Evolutionary conservation across 37 sponge, comb jelly and placozoan genomes (phyloP), one percentile per base, ranked within the genome.

Genomic region (Bolinopsis microptera): DNA sequence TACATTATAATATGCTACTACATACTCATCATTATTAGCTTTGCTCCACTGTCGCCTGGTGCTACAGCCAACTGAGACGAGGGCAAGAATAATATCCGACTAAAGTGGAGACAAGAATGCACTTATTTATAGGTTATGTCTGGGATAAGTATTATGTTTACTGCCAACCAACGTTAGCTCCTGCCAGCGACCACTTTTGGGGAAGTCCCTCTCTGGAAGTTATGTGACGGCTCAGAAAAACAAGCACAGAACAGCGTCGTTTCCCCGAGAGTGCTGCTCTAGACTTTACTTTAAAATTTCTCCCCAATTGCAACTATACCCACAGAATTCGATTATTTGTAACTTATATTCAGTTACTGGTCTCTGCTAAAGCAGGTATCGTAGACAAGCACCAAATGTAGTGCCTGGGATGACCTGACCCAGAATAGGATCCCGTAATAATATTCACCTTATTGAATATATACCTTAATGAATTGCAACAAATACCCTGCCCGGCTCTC

Each of bases 401-500:
- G 74, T 70, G 74, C 74, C 74, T 28, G 28, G 74, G 24, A 70
- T 70, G 28, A 22, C 25, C 28, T 70, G 74, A 22, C 3, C 28
- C 74, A 70, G 3, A 70, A 8, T n/a, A 70, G 3, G 21, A 8
- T 13, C 61, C 13, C 61, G 9, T 48, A 48, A 48, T 70, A 70
- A n/a, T 28, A 70, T 70, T 26, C 74, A 28, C 74, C 25, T 70
- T 70, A 70, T 70, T 70, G 28, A 70, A 70, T 70, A 70, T 48
- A 48, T 48, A 70, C 28, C 21, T 70, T 70, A 70, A 70, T 70
- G 74, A 70, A 70, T 70, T 70, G 74, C 74, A 24, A 70, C 74
- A 70, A 70, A 8, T 22, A 70, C 25, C 30, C 74, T 26, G 74
- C 28, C 28, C 28, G 24, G 5, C 74, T 48, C 74, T n/a, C 74